Evolutionary conservation across 2,797 vertebrate genomes (phyloP).

Genomic region (Tachyglossus aculeatus): DNA sequence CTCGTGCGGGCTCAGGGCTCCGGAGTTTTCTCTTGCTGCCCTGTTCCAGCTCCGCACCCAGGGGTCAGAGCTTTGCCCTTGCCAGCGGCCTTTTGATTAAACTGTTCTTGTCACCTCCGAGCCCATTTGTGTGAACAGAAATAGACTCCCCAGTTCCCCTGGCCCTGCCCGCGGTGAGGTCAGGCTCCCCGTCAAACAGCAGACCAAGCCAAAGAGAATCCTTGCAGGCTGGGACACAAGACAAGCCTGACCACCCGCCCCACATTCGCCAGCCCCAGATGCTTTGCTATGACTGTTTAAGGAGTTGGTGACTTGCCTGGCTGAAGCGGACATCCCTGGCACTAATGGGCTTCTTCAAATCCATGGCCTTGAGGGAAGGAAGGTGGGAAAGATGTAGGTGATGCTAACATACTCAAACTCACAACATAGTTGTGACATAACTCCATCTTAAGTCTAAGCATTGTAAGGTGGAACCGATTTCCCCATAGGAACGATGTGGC

Average conservation of each 20-base stretch:
- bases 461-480: too few relatives aligned
- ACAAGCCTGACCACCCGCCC: not conserved
- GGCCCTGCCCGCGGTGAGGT: not conserved
- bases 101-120: not conserved
- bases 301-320: not conserved
- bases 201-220: not conserved
- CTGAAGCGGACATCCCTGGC: too few relatives aligned
- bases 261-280: not conserved
- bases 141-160: not conserved
- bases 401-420: too few relatives aligned
- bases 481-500: too few relatives aligned
- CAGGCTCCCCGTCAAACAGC: not conserved
- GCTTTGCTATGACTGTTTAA: not conserved
- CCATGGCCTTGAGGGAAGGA: too few relatives aligned
- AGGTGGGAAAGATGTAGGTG: too few relatives aligned
- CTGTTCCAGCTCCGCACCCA: not conserved
- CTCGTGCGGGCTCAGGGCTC: too few relatives aligned
- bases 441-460: too few relatives aligned
- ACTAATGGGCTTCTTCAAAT: too few relatives aligned
- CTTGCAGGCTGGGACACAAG: not conserved
- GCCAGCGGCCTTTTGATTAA: conserved; percentile 18
- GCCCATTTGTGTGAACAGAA: conserved; percentile 16
- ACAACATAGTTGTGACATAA: too few relatives aligned
- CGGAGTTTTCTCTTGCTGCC: conserved; percentile 36
- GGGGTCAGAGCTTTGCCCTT: not conserved